These are phyloP conservation scores for Ommatoiulus sabulosus DNA, from an alignment of 2,888 invertebrate species.

Conservation along the genomic window DNA sequence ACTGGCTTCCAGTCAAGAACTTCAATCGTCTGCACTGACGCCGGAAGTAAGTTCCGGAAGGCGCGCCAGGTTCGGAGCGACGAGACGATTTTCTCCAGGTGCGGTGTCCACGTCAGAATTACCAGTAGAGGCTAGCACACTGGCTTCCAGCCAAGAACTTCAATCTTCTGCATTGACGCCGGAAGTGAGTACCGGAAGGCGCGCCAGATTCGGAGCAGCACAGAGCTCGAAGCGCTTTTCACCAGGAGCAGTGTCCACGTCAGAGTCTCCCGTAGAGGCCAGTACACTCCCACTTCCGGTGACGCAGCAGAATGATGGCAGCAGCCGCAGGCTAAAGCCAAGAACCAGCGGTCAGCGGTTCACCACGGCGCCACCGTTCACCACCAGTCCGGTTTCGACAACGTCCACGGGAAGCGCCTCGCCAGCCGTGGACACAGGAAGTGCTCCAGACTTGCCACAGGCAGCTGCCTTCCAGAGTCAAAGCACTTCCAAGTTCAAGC, in stretches of 20 bases:
- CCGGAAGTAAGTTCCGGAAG: not conserved
- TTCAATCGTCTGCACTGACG: too few species aligned
- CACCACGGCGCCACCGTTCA: not conserved
- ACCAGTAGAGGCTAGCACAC: not conserved
- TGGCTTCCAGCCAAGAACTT: not conserved
- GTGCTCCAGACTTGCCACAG: not conserved
- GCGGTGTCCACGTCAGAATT: not conserved
- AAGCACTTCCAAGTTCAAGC: constrained; percentile 31
- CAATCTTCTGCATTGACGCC: too few species aligned
- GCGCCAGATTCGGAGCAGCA: not conserved
- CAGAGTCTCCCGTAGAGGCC: not conserved
- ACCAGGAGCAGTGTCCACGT: not conserved
- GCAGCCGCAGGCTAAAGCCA: constrained; percentile 33
- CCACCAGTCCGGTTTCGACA: not conserved
- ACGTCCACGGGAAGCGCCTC: not conserved
- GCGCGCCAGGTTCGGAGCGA: not conserved
- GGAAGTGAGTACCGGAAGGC: not conserved
- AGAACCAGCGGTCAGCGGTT: constrained; percentile 5
- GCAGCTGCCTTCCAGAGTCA: not conserved
- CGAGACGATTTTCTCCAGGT: too few species aligned
- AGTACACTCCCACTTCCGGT: not conserved
- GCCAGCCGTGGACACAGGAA: not conserved
- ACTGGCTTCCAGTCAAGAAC: too few species aligned
- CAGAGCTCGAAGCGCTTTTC: not conserved
- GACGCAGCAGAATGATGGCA: not conserved